Evolutionary conservation across 2,888 invertebrate genomes (phyloP).

Genomic region (Sycophila texana): DNA sequence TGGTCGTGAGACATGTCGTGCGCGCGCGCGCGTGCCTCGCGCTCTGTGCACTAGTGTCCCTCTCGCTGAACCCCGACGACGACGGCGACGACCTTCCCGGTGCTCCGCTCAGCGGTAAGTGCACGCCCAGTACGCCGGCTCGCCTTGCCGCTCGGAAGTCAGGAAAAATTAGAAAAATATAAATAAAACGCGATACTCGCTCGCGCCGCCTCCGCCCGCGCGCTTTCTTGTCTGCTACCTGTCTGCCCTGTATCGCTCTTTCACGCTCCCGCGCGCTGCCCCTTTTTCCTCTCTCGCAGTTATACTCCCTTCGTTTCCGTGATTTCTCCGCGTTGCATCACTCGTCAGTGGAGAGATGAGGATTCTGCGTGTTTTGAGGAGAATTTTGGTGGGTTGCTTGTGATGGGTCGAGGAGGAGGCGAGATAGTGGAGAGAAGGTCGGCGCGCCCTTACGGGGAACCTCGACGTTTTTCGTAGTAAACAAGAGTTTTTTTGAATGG

Average conservation of each 20-base stretch:
- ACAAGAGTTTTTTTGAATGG: background rate
- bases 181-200: constrained; percentile 33
- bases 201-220: constrained; percentile 59
- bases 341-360: background rate
- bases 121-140: background rate
- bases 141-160: no score
- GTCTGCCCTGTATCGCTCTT: background rate
- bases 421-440: background rate
- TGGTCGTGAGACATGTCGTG: background rate
- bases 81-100: constrained; percentile 72
- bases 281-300: background rate
- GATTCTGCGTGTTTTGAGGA: background rate
- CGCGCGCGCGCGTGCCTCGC: constrained; percentile 45
- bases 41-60: constrained; percentile 44
- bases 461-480: background rate
- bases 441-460: background rate
- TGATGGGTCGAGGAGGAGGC: no score
- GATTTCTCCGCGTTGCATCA: background rate
- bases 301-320: no score
- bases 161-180: no score
- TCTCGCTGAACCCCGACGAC: constrained; percentile 66
- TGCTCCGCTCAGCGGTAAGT: constrained; percentile 72
- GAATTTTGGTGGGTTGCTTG: background rate
- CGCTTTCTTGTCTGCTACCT: constrained; percentile 28
- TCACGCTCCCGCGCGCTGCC: constrained; percentile 11